These are phyloP conservation scores for Strix aluco DNA, from an alignment of 2,113 vertebrate genomes.

Conservation along the genomic window DNA sequence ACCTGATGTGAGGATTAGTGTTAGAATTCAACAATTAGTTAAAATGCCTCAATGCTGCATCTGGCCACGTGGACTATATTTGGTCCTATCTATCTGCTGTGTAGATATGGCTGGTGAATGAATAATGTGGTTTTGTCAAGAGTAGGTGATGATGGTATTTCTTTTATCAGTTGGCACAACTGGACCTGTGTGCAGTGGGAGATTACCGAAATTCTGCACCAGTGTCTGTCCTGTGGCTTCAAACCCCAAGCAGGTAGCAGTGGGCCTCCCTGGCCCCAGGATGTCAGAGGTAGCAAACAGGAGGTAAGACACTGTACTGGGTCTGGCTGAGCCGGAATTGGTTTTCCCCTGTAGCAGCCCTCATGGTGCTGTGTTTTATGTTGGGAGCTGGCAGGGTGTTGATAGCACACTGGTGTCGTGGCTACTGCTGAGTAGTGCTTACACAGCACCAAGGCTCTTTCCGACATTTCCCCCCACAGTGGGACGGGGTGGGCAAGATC, in stretches of 20 bases:
- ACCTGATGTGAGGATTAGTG: background rate
- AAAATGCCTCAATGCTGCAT: background rate
- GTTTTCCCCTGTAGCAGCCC: too few relatives aligned
- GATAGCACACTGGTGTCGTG: too few relatives aligned
- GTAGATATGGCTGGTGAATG: background rate
- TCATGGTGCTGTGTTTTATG: too few relatives aligned
- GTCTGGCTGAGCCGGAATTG: too few relatives aligned
- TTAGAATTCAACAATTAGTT: background rate
- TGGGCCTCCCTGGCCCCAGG: background rate
- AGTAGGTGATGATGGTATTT: accelerated
- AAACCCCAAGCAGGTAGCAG: background rate
- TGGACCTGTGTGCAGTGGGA: too few relatives aligned
- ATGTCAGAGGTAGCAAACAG: background rate
- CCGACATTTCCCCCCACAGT: too few relatives aligned
- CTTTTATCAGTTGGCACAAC: background rate
- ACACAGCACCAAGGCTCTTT: too few relatives aligned
- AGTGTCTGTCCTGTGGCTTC: background rate
- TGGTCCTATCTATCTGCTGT: background rate
- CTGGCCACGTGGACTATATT: background rate
- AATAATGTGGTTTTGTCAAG: background rate
- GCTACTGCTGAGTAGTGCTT: too few relatives aligned
- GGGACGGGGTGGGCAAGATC: too few relatives aligned
- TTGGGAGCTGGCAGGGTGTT: too few relatives aligned
- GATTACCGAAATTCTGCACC: background rate
- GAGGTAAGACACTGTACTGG: background rate